These are phyloP conservation scores for Smittia aterrima DNA, from an alignment of 2,888 invertebrate genomes.

Conservation along the genomic window DNA sequence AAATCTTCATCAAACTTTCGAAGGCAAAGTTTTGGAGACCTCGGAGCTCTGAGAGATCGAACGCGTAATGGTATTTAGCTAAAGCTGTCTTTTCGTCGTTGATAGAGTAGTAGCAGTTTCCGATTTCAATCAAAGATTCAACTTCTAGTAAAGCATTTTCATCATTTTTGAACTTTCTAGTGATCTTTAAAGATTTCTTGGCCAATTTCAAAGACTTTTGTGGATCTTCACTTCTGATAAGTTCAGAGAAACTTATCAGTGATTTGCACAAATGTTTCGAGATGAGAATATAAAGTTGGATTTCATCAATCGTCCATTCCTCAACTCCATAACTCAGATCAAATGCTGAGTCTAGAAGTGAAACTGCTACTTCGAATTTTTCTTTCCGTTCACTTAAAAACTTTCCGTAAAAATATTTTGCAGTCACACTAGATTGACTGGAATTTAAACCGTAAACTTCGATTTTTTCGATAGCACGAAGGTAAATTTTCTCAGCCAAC, in stretches of 20 bases:
- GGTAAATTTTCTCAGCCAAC: constrained; percentile 11
- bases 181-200: too few species aligned
- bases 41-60: neutral
- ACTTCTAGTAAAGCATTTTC: neutral
- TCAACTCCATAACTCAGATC: neutral
- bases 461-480: neutral
- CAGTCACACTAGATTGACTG: neutral
- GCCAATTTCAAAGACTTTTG: neutral
- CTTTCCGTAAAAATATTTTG: neutral
- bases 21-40: neutral
- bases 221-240: neutral
- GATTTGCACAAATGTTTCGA: neutral
- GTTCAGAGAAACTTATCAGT: neutral
- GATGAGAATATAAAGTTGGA: neutral
- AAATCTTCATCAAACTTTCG: neutral
- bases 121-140: neutral
- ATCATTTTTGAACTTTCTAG: too few species aligned
- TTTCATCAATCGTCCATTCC: neutral
- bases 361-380: neutral
- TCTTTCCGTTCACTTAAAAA: neutral
- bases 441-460: neutral
- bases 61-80: neutral
- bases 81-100: neutral
- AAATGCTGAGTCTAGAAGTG: neutral
- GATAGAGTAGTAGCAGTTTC: neutral